Base-by-base conservation (phyloP, 2,888 invertebrate genomes). In the Stenichneumon culpator region DNA sequence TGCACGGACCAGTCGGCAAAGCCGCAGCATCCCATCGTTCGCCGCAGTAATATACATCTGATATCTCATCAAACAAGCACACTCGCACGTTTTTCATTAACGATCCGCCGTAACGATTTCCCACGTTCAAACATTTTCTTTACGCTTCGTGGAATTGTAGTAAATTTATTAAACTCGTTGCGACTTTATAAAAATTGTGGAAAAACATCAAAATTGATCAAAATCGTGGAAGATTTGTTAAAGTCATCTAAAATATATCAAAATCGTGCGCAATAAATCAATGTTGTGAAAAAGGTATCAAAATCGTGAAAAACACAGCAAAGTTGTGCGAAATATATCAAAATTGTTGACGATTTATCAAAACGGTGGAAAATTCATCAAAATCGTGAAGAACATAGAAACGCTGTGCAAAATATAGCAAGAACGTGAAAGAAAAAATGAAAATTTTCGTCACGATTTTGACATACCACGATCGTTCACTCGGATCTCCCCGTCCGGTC, bases 1-100 rank as follows among this genome's bases (percentile, higher is more conserved):
- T 57, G 4, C 3, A 22, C 19, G 19, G 22, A 22, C 57, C 32
- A 67, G 57, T 70, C 57, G 16, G 32, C 50, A n/a, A 14, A 50
- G n/a, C 36, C 28, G 67, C 44, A 60, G 50, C 28, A 74, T 60
- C 25, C 78, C 32, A 65, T 63, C 79, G 63, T 73, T 69, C 60
- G 44, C 79, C 75, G 54, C 75, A 65, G 72, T 82, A 82, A 79
- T 82, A 79, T 65, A 54, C 82, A 16, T 79, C 72, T 82, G 79
- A 75, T 85, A 79, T 79, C 85, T 82, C 82, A 70, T 82, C 82
- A 60, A 79, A 82, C 72, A 72, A 79, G 75, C 50, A 79, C 70
- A 65, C 75, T 60, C 44, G 72, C 65, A 57, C 67, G 57, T 67
- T 85, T 82, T 75, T 85, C 82, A 85, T 85, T 82, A 82, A 85